Base-by-base conservation (phyloP, 2,113 vertebrate species). In the Morphnarchus princeps region DNA sequence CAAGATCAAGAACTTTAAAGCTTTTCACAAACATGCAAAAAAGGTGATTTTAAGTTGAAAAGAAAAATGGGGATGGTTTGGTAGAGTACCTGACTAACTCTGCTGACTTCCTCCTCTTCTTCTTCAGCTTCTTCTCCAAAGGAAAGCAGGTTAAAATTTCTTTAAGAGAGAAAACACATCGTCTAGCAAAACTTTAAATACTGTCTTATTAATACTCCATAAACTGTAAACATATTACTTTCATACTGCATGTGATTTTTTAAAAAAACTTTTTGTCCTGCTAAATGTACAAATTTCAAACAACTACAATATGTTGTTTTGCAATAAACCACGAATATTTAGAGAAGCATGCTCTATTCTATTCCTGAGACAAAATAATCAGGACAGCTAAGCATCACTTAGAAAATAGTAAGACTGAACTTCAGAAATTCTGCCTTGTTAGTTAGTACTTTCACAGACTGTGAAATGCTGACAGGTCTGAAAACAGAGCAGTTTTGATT, bases 71-170 rank as follows among this genome's bases (percentile, higher is more conserved):
- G 10, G 3, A 43, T 26, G 28, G 40, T 67, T 67, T 71, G 40
- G 12, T 85, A 70, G 36, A 72, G 63, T 98, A 99, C 99, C 99
- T 99, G 99, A 97, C 99, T 99, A 96, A 99, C 99, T 99, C 99
- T 99, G 94, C 97, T 99, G 87, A 99, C 98, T 98, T 99, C 98
- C 59, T 99, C 99, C 94, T 99, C 99, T 38, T 99, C 99, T 94
- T 99, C 99, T 96, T 99, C 99, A 43, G 99, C 99, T 98, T 99
- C 99, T 94, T 99, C 99, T 74, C 99, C 99, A 97, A 99, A 99
- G 9, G 99, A 99, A 91, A 99, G 98, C 86, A 99, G 98, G 92
- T 97, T 99, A 97, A 99, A 99, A 97, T 99, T 99, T 98, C 99
- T 99, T 80, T 11, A 91, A 54, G 83, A 93, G 36, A 91, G 16